Evolutionary conservation across 2,888 invertebrate genomes (phyloP).

Genomic region (Schizaphis graminum): DNA sequence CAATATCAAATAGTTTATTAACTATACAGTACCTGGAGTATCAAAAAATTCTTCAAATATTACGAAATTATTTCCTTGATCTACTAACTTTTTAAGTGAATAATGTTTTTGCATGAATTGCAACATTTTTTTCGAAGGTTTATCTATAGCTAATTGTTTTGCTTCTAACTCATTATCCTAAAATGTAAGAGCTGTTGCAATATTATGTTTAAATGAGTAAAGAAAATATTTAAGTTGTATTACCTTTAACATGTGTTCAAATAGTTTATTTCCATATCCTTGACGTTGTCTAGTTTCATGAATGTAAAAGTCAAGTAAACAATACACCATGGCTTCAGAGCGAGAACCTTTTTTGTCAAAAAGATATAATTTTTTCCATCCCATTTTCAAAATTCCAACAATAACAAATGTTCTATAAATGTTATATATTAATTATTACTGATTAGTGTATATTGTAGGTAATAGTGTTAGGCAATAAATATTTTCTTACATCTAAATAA

Average conservation of each 20-base stretch:
- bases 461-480: not conserved
- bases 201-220: constrained; percentile 17
- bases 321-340: constrained; percentile 85
- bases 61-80: constrained; percentile 90
- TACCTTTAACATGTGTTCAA: constrained; percentile 91
- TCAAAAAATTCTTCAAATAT: constrained; percentile 85
- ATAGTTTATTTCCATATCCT: constrained; percentile 87
- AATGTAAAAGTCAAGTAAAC: constrained; percentile 94
- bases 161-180: constrained; percentile 80
- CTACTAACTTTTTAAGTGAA: constrained; percentile 77
- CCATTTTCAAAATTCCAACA: constrained; percentile 91
- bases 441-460: not conserved
- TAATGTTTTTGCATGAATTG: constrained; percentile 90
- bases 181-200: constrained; percentile 69
- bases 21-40: constrained; percentile 23
- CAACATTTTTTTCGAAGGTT: constrained; percentile 91
- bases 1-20: not conserved
- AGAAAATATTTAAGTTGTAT: not conserved
- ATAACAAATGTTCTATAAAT: constrained; percentile 71
- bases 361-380: constrained; percentile 90
- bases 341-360: constrained; percentile 80
- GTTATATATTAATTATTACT: not conserved
- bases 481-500: not conserved
- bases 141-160: constrained; percentile 88
- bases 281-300: constrained; percentile 86